These are phyloP conservation scores for Oreochromis tanganicae DNA, from an alignment of 2,113 vertebrate genomes.

Conservation along the genomic window DNA sequence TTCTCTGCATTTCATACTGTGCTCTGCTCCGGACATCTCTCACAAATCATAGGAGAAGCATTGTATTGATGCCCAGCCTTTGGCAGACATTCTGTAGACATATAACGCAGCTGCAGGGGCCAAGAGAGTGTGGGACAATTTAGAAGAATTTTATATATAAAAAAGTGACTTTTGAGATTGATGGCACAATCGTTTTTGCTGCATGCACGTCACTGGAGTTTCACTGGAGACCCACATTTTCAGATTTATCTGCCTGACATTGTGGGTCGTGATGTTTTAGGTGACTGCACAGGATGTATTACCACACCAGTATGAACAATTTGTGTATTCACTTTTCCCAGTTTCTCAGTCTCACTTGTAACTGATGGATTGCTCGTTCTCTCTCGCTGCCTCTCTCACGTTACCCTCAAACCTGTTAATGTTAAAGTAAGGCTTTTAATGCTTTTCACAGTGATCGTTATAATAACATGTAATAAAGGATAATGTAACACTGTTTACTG, in stretches of 20 bases:
- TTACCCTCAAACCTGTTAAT: neutral
- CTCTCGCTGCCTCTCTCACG: neutral
- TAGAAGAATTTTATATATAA: neutral
- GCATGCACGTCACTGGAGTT: neutral
- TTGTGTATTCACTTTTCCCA: neutral
- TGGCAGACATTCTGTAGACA: conserved; percentile 29
- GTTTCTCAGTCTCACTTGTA: neutral
- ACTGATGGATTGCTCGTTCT: neutral
- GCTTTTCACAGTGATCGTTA: neutral
- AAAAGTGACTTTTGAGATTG: conserved; percentile 22
- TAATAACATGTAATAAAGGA: neutral
- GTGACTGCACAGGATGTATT: neutral
- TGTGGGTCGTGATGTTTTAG: neutral
- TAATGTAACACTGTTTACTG: neutral
- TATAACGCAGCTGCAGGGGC: conserved; percentile 13
- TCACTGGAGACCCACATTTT: neutral
- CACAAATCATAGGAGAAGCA: conserved; percentile 38
- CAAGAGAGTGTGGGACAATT: neutral
- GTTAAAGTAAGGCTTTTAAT: neutral
- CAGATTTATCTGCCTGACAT: neutral
- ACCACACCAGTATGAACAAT: neutral
- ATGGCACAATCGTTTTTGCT: neutral
- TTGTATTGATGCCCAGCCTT: conserved; percentile 15
- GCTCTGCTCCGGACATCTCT: neutral
- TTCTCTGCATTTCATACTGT: neutral